Evolutionary conservation across 2,888 invertebrate species (phyloP).

Genomic region (Tenthredo mesomela): DNA sequence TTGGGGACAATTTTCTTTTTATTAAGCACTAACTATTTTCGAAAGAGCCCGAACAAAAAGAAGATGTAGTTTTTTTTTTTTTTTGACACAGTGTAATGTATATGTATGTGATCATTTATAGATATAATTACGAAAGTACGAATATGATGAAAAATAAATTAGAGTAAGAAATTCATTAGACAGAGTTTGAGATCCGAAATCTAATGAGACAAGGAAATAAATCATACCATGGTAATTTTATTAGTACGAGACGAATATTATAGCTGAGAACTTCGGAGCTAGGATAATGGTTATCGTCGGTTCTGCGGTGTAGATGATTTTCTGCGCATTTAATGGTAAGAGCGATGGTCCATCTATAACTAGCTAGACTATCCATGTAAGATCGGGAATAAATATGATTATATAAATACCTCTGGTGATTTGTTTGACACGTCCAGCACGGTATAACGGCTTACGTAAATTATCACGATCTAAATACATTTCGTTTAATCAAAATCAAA

Average conservation of each 20-base stretch:
- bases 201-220: not conserved
- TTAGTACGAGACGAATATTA: not conserved
- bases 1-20: no score
- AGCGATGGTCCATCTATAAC: not conserved
- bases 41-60: no score
- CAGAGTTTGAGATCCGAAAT: not conserved
- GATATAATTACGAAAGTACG: no score
- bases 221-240: not conserved
- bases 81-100: no score
- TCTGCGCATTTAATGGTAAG: not conserved
- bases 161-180: no score
- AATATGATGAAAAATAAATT: no score
- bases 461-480: constrained; percentile 17
- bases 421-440: constrained; percentile 26
- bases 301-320: not conserved
- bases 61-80: no score
- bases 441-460: constrained; percentile 35
- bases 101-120: not conserved
- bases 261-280: not conserved
- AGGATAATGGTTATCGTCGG: not conserved
- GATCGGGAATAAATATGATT: constrained; percentile 26
- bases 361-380: not conserved
- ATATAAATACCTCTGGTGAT: constrained; percentile 19
- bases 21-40: no score
- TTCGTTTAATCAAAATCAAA: constrained; percentile 32